These are phyloP conservation scores for Onychomys arenicola DNA, from an alignment of 2,797 vertebrate genomes.

Conservation along the genomic window DNA sequence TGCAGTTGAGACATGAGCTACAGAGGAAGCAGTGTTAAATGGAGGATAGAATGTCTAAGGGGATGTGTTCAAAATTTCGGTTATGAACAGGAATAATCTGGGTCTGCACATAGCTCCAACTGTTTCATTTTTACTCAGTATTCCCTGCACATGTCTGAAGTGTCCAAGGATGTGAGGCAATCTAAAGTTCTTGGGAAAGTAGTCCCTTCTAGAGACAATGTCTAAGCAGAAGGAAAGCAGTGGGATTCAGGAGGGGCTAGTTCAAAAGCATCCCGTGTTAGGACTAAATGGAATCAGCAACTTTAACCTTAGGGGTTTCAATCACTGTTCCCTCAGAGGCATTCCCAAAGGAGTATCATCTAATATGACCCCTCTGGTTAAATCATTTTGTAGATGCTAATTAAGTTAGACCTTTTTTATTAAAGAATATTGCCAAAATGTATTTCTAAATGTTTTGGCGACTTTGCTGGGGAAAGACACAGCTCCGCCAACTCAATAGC, in stretches of 20 bases:
- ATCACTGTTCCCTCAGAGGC: background rate
- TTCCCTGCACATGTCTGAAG: background rate
- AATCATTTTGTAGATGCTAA: background rate
- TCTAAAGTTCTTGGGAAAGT: background rate
- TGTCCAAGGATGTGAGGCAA: background rate
- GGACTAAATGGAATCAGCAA: background rate
- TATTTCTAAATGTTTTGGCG: constrained; percentile 1
- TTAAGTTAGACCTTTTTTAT: background rate
- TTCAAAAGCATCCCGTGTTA: background rate
- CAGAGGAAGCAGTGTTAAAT: background rate
- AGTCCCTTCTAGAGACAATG: background rate
- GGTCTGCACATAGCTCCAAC: background rate
- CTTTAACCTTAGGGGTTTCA: background rate
- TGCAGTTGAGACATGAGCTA: too few species aligned
- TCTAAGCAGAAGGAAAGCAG: background rate
- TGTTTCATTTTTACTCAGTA: background rate
- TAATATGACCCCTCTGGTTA: background rate
- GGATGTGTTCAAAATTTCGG: background rate
- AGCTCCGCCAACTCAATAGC: background rate
- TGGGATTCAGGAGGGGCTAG: background rate
- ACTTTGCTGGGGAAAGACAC: background rate
- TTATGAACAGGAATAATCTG: background rate
- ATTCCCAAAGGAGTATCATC: background rate
- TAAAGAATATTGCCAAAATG: constrained; percentile 15
- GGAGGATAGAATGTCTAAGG: background rate